phyloP scores from a whole-genome alignment of 64 coral and sea anemone species.

The Hydrozoanthus tunicans region DNA sequence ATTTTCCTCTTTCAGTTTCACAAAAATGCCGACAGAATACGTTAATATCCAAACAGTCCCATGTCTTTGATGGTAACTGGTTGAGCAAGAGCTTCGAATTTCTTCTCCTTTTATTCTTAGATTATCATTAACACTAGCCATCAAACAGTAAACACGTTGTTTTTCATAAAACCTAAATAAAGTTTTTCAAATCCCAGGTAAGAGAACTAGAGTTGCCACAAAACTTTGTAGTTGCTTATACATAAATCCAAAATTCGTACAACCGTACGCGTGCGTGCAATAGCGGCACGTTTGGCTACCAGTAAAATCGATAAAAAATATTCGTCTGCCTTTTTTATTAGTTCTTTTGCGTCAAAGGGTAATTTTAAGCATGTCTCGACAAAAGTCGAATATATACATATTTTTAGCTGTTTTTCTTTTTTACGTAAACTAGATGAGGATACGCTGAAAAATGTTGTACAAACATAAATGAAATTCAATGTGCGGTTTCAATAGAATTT shows the following conservation, averaged over 20 bases:
- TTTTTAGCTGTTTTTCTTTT: not conserved
- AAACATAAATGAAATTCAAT: not conserved
- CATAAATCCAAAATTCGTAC: no score
- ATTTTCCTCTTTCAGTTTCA: constrained; percentile 51
- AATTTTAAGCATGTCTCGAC: no score
- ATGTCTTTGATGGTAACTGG: not conserved
- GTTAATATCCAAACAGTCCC: constrained; percentile 49
- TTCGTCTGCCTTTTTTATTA: no score
- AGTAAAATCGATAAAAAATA: no score
- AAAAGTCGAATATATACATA: not conserved
- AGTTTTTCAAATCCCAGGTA: not conserved
- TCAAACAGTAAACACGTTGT: not conserved
- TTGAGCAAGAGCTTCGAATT: not conserved
- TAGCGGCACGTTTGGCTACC: no score
- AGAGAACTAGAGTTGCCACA: no score
- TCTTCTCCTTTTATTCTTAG: not conserved
- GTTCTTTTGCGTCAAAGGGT: no score
- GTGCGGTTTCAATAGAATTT: not conserved
- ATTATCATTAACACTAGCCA: not conserved
- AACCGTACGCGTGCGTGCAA: no score
- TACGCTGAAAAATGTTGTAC: not conserved
- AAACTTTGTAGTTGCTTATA: no score
- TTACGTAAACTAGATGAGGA: not conserved
- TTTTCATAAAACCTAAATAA: not conserved
- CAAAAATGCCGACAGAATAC: constrained; percentile 44